Percentiles rank a stretch among this genome's conserved stretches.
phyloP scores from a whole-genome alignment of 2,113 vertebrate genomes.

The Equus quagga region DNA sequence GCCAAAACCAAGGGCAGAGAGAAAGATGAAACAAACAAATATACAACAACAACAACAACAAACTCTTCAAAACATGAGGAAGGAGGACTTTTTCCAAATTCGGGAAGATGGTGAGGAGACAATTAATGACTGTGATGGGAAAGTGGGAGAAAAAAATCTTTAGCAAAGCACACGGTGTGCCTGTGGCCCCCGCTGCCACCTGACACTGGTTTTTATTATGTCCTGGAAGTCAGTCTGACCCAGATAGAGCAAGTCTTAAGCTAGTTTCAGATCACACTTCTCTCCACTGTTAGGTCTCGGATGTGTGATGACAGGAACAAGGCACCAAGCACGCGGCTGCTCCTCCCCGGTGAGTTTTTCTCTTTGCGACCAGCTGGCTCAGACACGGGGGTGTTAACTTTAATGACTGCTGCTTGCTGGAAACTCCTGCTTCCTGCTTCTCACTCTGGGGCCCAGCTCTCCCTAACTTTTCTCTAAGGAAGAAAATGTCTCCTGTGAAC shows the following conservation, averaged over 20 bases:
- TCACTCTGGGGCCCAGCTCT: neutral
- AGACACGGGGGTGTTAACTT: constrained; percentile 60
- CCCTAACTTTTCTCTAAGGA: constrained; percentile 1
- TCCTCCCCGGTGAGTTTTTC: neutral
- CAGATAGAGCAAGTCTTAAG: constrained; percentile 70
- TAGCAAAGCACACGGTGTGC: constrained; percentile 60
- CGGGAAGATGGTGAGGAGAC: neutral
- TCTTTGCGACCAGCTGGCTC: neutral
- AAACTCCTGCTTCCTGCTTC: constrained; percentile 62
- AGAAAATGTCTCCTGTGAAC: constrained; percentile 56
- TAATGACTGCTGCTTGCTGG: constrained; percentile 56
- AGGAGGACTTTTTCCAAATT: neutral
- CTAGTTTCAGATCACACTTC: constrained; percentile 69
- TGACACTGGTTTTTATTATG: constrained; percentile 3
- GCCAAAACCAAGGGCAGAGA: neutral
- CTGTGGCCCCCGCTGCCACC: neutral
- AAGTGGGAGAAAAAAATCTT: neutral
- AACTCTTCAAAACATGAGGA: neutral
- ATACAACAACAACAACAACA: neutral
- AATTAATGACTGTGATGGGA: too few relatives aligned
- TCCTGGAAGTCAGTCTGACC: constrained; percentile 67
- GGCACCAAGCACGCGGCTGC: neutral
- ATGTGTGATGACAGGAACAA: constrained; percentile 59
- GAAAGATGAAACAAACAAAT: neutral
- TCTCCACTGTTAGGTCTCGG: constrained; percentile 38